Evolutionary conservation across 2,797 vertebrate genomes (phyloP).

Genomic region (Decapterus maruadsi): DNA sequence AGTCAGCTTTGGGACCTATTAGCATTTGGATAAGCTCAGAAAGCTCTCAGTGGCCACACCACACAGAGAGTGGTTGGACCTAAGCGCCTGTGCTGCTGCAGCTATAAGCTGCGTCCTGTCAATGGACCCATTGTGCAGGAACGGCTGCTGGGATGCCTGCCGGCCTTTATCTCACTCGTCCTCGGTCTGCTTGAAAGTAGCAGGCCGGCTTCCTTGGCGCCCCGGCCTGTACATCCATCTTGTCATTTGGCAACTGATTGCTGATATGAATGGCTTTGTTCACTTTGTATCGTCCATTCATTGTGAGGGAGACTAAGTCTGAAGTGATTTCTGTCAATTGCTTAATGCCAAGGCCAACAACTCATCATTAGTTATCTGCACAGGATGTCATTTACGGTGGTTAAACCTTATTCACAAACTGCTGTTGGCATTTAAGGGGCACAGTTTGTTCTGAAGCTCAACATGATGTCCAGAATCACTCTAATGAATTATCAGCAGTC

Average conservation of each 20-base stretch:
- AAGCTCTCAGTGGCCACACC: slow-evolving; percentile 76
- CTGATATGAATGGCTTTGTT: slow-evolving; percentile 79
- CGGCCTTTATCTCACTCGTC: slow-evolving; percentile 67
- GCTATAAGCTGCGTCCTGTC: slow-evolving; percentile 74
- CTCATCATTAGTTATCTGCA: slow-evolving; percentile 67
- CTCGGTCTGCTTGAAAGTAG: slow-evolving; percentile 69
- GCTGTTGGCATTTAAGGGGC: slow-evolving; percentile 42
- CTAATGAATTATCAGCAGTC: slow-evolving; percentile 20
- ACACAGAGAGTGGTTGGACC: slow-evolving; percentile 71
- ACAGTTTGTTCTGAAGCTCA: slow-evolving; percentile 42
- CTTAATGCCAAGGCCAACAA: slow-evolving; percentile 68
- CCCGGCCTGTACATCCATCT: slow-evolving; percentile 65
- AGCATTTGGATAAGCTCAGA: slow-evolving; percentile 85
- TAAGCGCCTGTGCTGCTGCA: slow-evolving; percentile 64
- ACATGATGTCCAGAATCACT: slow-evolving; percentile 19
- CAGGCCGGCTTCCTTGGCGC: slow-evolving; percentile 59
- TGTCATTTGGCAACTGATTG: slow-evolving; percentile 75
- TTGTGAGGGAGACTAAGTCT: slow-evolving; percentile 70
- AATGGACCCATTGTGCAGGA: slow-evolving; percentile 79
- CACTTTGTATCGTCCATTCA: slow-evolving; percentile 67
- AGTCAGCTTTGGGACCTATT: slow-evolving; percentile 83
- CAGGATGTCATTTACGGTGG: slow-evolving; percentile 62
- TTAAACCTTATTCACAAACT: slow-evolving; percentile 41
- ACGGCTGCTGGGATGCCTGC: slow-evolving; percentile 66
- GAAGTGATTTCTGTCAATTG: slow-evolving; percentile 73